phyloP scores from a whole-genome alignment of 1,140 invertebrate species.

The Apis mellifera region DNA sequence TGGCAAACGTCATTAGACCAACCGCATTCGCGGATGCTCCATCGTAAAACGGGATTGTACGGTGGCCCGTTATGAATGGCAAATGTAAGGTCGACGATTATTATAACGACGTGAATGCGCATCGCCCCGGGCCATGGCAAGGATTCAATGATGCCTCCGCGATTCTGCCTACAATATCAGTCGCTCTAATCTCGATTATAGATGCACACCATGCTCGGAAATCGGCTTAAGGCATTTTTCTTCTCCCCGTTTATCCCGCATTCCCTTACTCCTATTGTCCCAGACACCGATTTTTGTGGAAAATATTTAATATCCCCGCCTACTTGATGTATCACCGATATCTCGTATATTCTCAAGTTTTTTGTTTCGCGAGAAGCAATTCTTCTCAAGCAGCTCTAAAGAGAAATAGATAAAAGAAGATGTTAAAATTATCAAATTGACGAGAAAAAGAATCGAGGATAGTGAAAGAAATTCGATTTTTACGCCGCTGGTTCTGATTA shows the following conservation, averaged over 20 bases:
- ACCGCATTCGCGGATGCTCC: constrained; percentile 55
- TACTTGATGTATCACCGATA: too few species aligned
- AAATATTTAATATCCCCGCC: not conserved
- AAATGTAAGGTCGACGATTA: constrained; percentile 50
- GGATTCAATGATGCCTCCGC: constrained; percentile 43
- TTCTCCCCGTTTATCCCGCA: not conserved
- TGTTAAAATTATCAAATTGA: too few species aligned
- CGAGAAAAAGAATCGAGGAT: too few species aligned
- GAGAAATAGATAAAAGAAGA: not conserved
- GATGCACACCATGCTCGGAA: not conserved
- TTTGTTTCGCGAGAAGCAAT: too few species aligned
- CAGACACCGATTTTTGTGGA: not conserved
- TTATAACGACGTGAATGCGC: constrained; percentile 52
- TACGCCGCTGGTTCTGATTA: not conserved
- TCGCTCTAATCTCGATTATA: constrained; percentile 31
- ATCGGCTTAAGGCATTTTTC: not conserved
- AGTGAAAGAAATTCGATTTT: not conserved
- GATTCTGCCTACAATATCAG: constrained; percentile 35
- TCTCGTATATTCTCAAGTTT: too few species aligned
- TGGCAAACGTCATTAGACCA: constrained; percentile 65
- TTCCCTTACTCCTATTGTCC: too few species aligned
- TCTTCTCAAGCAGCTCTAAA: too few species aligned
- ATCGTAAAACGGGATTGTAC: constrained; percentile 47
- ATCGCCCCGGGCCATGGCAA: constrained; percentile 17
- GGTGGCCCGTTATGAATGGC: constrained; percentile 43